These are phyloP conservation scores for Bubo blakistoni DNA, from an alignment of 2,113 vertebrate genomes.

Conservation along the genomic window DNA sequence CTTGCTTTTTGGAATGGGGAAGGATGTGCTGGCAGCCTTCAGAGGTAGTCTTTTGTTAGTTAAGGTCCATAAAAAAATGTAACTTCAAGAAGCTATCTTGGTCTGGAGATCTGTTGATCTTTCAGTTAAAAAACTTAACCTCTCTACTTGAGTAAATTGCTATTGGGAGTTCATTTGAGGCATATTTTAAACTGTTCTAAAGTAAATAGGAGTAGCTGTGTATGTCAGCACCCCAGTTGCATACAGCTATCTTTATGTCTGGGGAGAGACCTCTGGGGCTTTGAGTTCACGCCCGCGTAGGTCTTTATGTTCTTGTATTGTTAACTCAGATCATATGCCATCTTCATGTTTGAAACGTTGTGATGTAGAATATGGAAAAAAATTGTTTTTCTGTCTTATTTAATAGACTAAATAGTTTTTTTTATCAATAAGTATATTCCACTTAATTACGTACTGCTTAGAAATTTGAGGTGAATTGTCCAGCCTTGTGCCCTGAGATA, in stretches of 20 bases:
- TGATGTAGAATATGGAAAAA: neutral
- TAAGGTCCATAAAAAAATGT: neutral
- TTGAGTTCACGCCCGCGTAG: neutral
- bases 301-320: neutral
- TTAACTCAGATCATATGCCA: neutral
- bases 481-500: neutral
- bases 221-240: neutral
- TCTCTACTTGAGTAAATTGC: neutral
- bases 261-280: neutral
- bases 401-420: neutral
- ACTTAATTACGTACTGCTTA: neutral
- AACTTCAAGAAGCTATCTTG: neutral
- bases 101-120: neutral
- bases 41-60: neutral
- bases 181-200: neutral
- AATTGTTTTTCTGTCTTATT: neutral
- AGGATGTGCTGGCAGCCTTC: neutral
- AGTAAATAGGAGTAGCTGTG: neutral
- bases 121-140: neutral
- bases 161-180: neutral
- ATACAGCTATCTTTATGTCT: neutral
- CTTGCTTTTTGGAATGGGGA: neutral
- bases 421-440: neutral
- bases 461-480: neutral
- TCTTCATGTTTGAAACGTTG: neutral